Evolutionary conservation across 2,797 vertebrate species (phyloP).

Genomic region (Muscicapa comitata): DNA sequence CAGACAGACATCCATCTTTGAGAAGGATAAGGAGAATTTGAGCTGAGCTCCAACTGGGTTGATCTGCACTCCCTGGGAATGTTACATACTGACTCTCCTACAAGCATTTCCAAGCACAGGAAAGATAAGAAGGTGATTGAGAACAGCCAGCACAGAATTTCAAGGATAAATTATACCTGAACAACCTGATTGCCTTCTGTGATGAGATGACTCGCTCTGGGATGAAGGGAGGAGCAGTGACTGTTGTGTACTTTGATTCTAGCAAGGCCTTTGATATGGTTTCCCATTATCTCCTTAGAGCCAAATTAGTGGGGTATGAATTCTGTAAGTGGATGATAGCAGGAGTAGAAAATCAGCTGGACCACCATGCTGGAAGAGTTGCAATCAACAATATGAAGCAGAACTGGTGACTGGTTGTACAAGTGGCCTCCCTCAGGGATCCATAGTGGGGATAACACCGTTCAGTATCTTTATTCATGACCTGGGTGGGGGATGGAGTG

Average conservation of each 20-base stretch:
- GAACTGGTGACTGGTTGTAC: neutral
- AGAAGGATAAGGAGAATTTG: neutral
- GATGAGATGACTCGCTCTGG: neutral
- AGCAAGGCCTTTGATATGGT: neutral
- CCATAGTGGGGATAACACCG: neutral
- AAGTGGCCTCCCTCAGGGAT: neutral
- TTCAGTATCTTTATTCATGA: neutral
- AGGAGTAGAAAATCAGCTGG: neutral
- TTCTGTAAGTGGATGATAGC: neutral
- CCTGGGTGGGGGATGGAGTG: neutral
- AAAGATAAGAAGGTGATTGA: neutral
- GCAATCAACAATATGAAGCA: neutral
- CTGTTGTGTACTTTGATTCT: neutral
- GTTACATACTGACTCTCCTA: neutral
- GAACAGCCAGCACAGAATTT: neutral
- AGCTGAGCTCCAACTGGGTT: neutral
- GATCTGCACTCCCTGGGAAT: neutral
- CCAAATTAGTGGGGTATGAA: neutral
- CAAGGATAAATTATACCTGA: slow-evolving; percentile 27
- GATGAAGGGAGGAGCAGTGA: neutral
- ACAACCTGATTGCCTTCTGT: slow-evolving; percentile 22
- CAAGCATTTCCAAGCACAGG: neutral
- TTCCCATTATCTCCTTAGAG: slow-evolving; percentile 9
- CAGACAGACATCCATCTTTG: neutral
- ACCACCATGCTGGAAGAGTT: neutral